Base-by-base conservation (phyloP, 2,797 vertebrate genomes). In the Rallus crepitans region DNA sequence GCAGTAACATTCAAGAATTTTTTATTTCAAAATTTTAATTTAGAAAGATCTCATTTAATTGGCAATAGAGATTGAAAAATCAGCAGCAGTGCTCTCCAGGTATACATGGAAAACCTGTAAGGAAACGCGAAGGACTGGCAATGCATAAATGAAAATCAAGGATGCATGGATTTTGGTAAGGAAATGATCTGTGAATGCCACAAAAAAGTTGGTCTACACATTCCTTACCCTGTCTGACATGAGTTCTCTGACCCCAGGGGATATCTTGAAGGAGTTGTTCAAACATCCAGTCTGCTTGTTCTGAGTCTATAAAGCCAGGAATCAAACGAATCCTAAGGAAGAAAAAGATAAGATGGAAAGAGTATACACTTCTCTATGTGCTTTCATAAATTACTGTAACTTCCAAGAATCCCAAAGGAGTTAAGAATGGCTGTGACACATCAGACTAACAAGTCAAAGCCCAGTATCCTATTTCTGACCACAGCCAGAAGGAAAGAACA, bases 161-260 rank as follows among this genome's bases (percentile, higher is more conserved):
- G 47, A 12, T 0, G 0, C 10, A 40, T 1, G 28, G 50, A 47
- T 63, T 70, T 78, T 61, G 35, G 5, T 35, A 71, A 0, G 33
- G 83, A 50, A 89, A 1, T 7, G 23, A 48, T 23, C 53, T 16
- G 20, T 40, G 39, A 82, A 48, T 37, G 70, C 65, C 53, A 59
- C 35, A n/a, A 45, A 87, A 37, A 72, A 78, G 31, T 6, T 39
- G 63, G 8, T 25, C 33, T 33, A 20, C 17, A 24, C 39, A 39
- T 15, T 18, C 60, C 88, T 95, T 72, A 99, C 98, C 98, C 16
- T 98, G 97, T 61, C 98, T 98, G 97, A 98, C 53, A 94, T 99
- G 99, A 39, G 98, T 98, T 96, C 99, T 98, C 97, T 99, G 99
- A 66, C 98, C 98, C 99, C 99, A 99, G 21, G 99, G 99, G 56